Evolutionary conservation across 1,140 invertebrate species (phyloP).

Genomic region (Scaptomyza graminum): DNA sequence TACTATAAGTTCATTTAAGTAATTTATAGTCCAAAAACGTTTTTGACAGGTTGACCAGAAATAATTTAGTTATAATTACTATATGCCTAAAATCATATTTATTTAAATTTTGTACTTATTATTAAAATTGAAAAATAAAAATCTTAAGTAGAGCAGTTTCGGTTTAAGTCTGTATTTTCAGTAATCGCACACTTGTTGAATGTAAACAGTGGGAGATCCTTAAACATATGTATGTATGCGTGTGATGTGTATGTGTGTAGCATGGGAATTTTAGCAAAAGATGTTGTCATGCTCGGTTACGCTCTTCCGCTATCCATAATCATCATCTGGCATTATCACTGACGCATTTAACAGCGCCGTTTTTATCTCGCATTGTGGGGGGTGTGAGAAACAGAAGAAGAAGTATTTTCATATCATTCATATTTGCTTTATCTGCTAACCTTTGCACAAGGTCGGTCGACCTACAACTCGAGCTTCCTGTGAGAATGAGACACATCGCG

Average conservation of each 20-base stretch:
- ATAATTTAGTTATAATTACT: too few relatives aligned
- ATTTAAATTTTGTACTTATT: too few relatives aligned
- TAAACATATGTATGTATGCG: neutral
- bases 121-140: too few relatives aligned
- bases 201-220: slow-evolving; percentile 6
- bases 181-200: slow-evolving; percentile 4
- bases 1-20: too few relatives aligned
- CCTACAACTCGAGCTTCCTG: slow-evolving; percentile 34
- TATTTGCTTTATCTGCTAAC: slow-evolving; percentile 40
- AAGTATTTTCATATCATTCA: slow-evolving; percentile 8
- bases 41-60: too few relatives aligned
- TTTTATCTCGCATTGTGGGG: slow-evolving; percentile 27
- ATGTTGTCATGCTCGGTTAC: slow-evolving; percentile 31
- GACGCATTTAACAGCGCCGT: slow-evolving; percentile 45
- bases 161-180: neutral
- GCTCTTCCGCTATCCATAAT: slow-evolving; percentile 49
- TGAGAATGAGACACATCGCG: neutral
- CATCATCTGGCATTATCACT: slow-evolving; percentile 49
- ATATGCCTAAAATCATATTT: too few relatives aligned
- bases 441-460: slow-evolving; percentile 45
- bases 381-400: neutral
- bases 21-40: too few relatives aligned
- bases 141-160: neutral
- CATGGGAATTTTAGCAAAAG: slow-evolving; percentile 31
- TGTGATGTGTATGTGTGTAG: neutral